These are phyloP conservation scores for Symphodus melops DNA, from an alignment of 2,113 vertebrate genomes.

Conservation along the genomic window DNA sequence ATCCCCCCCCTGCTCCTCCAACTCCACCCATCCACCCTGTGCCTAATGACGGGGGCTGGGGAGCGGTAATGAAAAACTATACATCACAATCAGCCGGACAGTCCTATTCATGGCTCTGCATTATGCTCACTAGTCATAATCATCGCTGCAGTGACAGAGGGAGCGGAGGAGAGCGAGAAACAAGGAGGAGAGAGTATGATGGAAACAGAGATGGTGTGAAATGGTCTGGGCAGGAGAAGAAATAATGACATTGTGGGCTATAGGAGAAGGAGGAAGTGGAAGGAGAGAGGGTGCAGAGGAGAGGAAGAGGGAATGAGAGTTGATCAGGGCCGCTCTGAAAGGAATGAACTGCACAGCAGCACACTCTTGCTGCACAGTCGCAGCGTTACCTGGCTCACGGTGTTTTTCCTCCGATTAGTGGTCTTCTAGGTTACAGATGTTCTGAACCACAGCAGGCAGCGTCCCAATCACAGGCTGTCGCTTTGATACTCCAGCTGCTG, in stretches of 20 bases:
- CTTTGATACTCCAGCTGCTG: too few species aligned
- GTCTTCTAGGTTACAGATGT: background rate
- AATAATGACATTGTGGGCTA: conserved; percentile 35
- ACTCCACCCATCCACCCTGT: conserved; percentile 93
- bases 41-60: conserved; percentile 96
- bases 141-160: conserved; percentile 84
- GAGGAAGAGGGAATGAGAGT: conserved; percentile 42
- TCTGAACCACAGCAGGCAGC: background rate
- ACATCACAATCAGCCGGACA: conserved; percentile 99
- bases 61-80: conserved; percentile 99
- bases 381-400: conserved; percentile 14
- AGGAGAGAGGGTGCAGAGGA: conserved; percentile 26
- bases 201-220: conserved; percentile 59
- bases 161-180: conserved; percentile 35
- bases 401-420: background rate
- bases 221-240: conserved; percentile 51
- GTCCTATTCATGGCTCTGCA: conserved; percentile 97
- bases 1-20: conserved; percentile 77
- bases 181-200: conserved; percentile 20
- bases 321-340: conserved; percentile 35
- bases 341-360: conserved; percentile 44
- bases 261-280: conserved; percentile 38
- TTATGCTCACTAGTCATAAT: conserved; percentile 98
- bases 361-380: conserved; percentile 4
- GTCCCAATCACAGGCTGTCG: background rate